These are phyloP conservation scores for Corydoras maculifer DNA, from an alignment of 2,113 vertebrate genomes.

Conservation along the genomic window DNA sequence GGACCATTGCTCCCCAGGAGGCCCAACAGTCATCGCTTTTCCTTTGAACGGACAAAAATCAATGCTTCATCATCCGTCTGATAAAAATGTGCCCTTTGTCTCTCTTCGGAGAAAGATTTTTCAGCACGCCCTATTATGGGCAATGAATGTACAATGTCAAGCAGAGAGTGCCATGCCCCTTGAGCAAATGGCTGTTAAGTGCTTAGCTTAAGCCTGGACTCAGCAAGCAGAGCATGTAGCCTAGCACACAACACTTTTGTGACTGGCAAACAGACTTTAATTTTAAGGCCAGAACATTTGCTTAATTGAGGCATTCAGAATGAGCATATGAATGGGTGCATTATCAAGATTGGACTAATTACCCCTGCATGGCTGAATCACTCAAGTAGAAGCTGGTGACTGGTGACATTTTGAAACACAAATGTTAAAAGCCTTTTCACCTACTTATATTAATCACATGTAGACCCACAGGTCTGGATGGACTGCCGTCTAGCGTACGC, in stretches of 20 bases:
- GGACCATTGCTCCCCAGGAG: background rate
- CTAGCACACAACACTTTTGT: constrained; percentile 31
- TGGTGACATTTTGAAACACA: constrained; percentile 45
- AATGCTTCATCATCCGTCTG: constrained; percentile 37
- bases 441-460: constrained; percentile 43
- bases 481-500: constrained; percentile 16
- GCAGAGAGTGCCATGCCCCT: constrained; percentile 27
- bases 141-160: constrained; percentile 38
- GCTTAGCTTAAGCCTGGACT: constrained; percentile 33
- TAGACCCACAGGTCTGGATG: constrained; percentile 21
- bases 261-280: constrained; percentile 36
- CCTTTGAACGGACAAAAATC: constrained; percentile 30
- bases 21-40: constrained; percentile 26
- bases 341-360: constrained; percentile 47
- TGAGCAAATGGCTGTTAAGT: constrained; percentile 36
- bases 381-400: constrained; percentile 44
- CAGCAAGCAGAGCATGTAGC: constrained; percentile 21
- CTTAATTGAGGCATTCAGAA: constrained; percentile 47
- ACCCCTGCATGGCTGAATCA: constrained; percentile 44
- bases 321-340: constrained; percentile 44
- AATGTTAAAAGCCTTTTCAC: constrained; percentile 51
- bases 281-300: constrained; percentile 44
- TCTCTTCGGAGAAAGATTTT: constrained; percentile 33
- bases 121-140: constrained; percentile 31
- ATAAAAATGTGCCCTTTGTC: constrained; percentile 36